Conservation (phyloP, 2,888 invertebrate genomes). For the Lathronympha strigana region DNA sequence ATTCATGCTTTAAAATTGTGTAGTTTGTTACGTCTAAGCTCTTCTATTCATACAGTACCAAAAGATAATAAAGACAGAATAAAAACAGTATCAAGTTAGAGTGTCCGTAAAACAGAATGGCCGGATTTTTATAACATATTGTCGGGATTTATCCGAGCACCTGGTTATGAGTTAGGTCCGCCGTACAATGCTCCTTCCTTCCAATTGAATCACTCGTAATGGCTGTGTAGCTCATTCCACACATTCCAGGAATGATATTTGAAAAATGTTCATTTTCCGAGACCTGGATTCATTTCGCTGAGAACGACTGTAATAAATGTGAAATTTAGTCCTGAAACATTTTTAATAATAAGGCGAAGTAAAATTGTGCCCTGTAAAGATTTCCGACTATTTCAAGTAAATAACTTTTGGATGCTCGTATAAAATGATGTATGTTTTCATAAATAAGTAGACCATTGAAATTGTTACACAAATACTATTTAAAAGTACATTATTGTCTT, state of each 20-base stretch:
- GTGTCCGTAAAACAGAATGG: constrained; percentile 61
- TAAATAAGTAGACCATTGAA: no score
- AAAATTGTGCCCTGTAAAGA: no score
- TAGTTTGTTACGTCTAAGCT: no score
- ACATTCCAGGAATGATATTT: constrained; percentile 33
- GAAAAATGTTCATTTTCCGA: constrained; percentile 30
- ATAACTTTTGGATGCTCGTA: no score
- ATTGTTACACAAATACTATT: no score
- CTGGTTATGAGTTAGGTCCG: constrained; percentile 65
- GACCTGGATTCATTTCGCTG: constrained; percentile 16
- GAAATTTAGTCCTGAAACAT: constrained; percentile 9
- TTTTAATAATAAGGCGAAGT: not conserved
- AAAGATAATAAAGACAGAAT: constrained; percentile 51
- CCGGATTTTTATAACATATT: constrained; percentile 70
- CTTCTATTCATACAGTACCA: constrained; percentile 44
- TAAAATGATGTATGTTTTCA: no score
- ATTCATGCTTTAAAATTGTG: no score
- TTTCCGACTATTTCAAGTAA: no score
- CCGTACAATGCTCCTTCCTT: constrained; percentile 55
- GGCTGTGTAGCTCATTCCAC: constrained; percentile 34
- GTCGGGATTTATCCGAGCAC: constrained; percentile 65
- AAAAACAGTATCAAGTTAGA: constrained; percentile 51
- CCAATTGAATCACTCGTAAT: constrained; percentile 59
- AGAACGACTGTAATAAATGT: constrained; percentile 23
- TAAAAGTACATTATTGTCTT: no score